Evolutionary conservation across 1,140 invertebrate genomes (phyloP).

Genomic region (Heliothis subflexa): DNA sequence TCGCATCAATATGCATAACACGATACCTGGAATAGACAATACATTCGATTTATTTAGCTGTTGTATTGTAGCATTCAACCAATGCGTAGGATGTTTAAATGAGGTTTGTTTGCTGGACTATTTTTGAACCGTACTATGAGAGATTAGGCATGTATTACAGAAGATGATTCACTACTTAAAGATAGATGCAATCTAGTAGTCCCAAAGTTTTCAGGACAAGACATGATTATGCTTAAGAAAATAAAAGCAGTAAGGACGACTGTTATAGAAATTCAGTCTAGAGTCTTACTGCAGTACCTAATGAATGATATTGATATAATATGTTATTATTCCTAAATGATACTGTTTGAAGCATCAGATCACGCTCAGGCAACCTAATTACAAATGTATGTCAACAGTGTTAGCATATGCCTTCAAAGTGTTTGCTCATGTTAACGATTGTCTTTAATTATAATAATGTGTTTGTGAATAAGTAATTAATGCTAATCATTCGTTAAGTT

Average conservation of each 20-base stretch:
- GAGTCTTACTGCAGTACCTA: too few relatives aligned
- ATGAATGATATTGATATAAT: too few relatives aligned
- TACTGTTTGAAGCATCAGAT: neutral
- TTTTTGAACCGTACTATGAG: neutral
- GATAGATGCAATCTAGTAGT: too few relatives aligned
- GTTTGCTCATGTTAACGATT: neutral
- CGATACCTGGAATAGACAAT: conserved; percentile 66
- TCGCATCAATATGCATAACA: conserved; percentile 89
- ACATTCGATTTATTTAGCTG: conserved; percentile 13
- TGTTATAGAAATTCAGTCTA: too few relatives aligned
- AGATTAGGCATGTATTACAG: neutral
- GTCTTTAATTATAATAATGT: conserved; percentile 10
- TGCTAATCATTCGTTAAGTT: neutral
- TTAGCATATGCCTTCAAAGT: neutral
- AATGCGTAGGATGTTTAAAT: conserved; percentile 12
- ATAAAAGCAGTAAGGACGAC: too few relatives aligned
- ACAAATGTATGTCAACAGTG: neutral
- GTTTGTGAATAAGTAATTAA: neutral
- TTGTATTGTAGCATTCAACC: neutral
- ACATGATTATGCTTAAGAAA: too few relatives aligned
- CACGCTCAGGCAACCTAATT: neutral
- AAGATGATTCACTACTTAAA: too few relatives aligned
- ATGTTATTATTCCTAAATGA: neutral
- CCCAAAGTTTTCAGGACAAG: too few relatives aligned
- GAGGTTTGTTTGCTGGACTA: neutral